Conservation (phyloP, 2,113 vertebrate genomes). For the Calypte anna region DNA sequence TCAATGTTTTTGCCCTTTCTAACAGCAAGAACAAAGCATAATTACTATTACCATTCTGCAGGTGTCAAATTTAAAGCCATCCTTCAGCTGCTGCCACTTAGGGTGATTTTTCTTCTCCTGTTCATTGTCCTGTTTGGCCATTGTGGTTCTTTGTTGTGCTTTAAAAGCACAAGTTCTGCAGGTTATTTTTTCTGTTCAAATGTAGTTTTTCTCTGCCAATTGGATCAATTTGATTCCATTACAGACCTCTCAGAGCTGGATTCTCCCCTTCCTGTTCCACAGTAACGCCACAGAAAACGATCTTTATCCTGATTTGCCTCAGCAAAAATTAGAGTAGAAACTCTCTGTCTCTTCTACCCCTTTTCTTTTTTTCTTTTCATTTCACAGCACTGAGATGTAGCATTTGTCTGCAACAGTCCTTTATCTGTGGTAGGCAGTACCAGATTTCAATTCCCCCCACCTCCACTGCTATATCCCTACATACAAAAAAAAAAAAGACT, state of each 20-base stretch:
- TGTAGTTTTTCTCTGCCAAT: slow-evolving; percentile 31
- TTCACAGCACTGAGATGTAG: not conserved
- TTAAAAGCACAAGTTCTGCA: slow-evolving; percentile 42
- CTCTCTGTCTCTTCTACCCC: not conserved
- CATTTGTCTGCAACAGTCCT: not conserved
- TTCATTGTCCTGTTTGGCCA: slow-evolving; percentile 50
- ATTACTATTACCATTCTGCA: slow-evolving; percentile 57
- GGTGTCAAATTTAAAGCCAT: slow-evolving; percentile 38
- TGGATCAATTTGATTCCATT: slow-evolving; percentile 64
- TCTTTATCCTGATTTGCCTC: slow-evolving; percentile 20
- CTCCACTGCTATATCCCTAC: not conserved
- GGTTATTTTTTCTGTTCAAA: slow-evolving; percentile 16
- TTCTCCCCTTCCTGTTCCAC: slow-evolving; percentile 12
- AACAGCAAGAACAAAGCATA: slow-evolving; percentile 50
- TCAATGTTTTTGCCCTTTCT: slow-evolving; percentile 9
- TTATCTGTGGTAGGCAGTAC: not conserved
- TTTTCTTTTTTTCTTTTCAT: not conserved
- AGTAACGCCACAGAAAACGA: slow-evolving; percentile 14
- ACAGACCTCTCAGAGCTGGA: slow-evolving; percentile 29
- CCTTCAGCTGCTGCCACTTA: slow-evolving; percentile 40
- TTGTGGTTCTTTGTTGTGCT: slow-evolving; percentile 56
- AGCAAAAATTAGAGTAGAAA: slow-evolving; percentile 8
- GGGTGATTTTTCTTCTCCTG: slow-evolving; percentile 51
- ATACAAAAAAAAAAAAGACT: not conserved
- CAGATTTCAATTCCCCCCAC: not conserved